These are phyloP conservation scores for Gallinago undulata DNA, from an alignment of 2,113 vertebrate species.

Conservation along the genomic window DNA sequence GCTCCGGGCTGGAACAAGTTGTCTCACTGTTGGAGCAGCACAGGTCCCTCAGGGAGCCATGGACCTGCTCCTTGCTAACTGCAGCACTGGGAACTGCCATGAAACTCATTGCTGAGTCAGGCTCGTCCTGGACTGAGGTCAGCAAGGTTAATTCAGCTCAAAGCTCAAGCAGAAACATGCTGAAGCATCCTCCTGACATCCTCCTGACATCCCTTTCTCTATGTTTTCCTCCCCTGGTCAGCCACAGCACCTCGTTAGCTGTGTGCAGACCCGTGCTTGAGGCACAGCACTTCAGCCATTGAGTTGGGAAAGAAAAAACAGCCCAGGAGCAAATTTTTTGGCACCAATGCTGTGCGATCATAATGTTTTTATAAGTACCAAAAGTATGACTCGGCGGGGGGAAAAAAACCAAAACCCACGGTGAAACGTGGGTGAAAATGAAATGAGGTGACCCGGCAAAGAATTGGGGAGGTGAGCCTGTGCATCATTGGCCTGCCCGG, in stretches of 20 bases:
- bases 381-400: accelerated
- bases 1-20: background rate
- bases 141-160: background rate
- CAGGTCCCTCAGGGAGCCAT: accelerated
- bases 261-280: background rate
- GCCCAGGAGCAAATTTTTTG: background rate
- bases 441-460: background rate
- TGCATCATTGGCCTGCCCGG: accelerated
- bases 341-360: background rate
- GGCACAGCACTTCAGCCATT: background rate
- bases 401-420: no score
- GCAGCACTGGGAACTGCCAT: background rate
- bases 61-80: background rate
- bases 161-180: background rate
- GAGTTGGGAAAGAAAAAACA: accelerated
- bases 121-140: background rate
- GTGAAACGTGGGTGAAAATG: no score
- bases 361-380: background rate
- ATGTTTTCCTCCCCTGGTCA: background rate
- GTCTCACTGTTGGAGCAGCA: accelerated
- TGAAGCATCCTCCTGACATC: background rate
- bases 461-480: background rate
- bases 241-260: accelerated
- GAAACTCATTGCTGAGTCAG: accelerated
- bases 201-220: background rate